phyloP scores from a whole-genome alignment of 1,140 invertebrate genomes.

The Geopemphigus sp. region DNA sequence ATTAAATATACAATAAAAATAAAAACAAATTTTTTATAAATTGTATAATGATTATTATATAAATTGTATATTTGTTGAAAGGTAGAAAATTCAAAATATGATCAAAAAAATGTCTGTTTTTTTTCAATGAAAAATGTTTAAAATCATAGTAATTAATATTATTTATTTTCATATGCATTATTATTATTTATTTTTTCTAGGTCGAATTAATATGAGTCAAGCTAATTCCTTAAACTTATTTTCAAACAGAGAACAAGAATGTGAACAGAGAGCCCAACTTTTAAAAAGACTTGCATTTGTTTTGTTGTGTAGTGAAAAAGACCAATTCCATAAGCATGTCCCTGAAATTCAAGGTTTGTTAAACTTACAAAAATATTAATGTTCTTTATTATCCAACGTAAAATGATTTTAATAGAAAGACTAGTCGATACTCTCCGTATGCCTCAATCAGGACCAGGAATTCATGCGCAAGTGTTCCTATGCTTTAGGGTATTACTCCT shows the following conservation, averaged over 20 bases:
- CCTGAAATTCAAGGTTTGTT: conserved; percentile 86
- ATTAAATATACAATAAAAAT: too few relatives aligned
- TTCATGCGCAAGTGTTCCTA: conserved; percentile 86
- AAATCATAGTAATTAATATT: conserved; percentile 26
- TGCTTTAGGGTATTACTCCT: conserved; percentile 87
- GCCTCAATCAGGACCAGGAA: conserved; percentile 73
- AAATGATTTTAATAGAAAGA: conserved; percentile 65
- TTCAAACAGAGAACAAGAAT: conserved; percentile 83
- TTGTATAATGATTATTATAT: too few relatives aligned
- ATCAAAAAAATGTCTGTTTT: too few relatives aligned
- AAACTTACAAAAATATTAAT: too few relatives aligned
- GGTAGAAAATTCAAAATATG: too few relatives aligned
- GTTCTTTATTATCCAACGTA: too few relatives aligned
- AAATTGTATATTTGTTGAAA: too few relatives aligned
- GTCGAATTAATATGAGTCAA: conserved; percentile 74
- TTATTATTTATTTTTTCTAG: conserved; percentile 57
- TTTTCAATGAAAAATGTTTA: too few relatives aligned
- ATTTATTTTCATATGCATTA: neutral
- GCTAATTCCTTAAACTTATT: conserved; percentile 74
- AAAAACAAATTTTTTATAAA: too few relatives aligned
- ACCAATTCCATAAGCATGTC: conserved; percentile 90
- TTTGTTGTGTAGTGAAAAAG: conserved; percentile 86
- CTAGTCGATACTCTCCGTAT: conserved; percentile 80
- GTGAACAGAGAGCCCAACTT: conserved; percentile 81
- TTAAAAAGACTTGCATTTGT: conserved; percentile 87